Evolutionary conservation across 2,113 vertebrate genomes (phyloP).

Genomic region (Pedionomus torquatus): DNA sequence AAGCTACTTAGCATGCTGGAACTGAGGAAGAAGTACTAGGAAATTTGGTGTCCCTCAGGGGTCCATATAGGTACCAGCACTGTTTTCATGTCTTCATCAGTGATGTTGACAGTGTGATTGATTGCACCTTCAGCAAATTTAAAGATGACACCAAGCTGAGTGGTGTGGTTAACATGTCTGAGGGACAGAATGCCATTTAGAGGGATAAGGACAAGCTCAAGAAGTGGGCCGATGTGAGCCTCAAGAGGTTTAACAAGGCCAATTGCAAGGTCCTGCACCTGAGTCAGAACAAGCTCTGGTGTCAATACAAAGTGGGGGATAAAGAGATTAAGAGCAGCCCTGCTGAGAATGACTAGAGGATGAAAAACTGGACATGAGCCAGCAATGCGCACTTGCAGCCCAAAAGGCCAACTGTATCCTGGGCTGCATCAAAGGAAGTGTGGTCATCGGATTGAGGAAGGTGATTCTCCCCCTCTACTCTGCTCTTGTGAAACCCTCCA

Average conservation of each 20-base stretch:
- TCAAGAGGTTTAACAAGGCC: background rate
- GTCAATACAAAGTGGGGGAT: background rate
- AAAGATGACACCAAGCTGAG: background rate
- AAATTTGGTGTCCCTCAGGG: background rate
- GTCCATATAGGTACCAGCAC: fast-evolving
- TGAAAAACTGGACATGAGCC: background rate
- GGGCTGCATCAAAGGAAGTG: background rate
- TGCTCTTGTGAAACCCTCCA: background rate
- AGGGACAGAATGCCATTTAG: background rate
- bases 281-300: fast-evolving
- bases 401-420: background rate
- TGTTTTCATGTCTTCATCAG: background rate
- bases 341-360: background rate
- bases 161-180: background rate
- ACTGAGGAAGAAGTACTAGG: background rate
- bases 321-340: background rate
- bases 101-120: background rate
- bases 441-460: background rate
- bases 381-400: fast-evolving
- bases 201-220: background rate
- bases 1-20: background rate
- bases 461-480: background rate
- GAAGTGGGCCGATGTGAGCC: background rate
- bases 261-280: background rate
- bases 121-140: background rate